phyloP scores from a whole-genome alignment of 1,140 invertebrate genomes.

The Teleopsis dalmanni region DNA sequence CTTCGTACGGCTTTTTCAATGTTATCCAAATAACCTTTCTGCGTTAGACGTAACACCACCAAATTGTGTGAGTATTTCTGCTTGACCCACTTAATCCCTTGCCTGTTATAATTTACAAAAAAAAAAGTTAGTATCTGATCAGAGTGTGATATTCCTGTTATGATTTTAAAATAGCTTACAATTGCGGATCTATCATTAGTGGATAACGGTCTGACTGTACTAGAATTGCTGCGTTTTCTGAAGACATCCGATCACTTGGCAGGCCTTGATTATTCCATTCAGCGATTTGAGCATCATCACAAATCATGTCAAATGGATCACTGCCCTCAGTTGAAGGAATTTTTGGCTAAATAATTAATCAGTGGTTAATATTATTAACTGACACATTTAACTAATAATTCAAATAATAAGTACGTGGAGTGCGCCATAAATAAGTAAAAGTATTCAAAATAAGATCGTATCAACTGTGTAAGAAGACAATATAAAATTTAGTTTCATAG shows the following conservation, averaged over 20 bases:
- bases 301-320: conserved; percentile 75
- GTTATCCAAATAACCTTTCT: conserved; percentile 74
- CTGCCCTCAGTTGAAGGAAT: conserved; percentile 72
- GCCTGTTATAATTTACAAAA: too few relatives aligned
- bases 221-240: conserved; percentile 90
- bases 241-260: conserved; percentile 86
- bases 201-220: conserved; percentile 87
- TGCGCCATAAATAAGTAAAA: neutral
- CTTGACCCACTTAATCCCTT: conserved; percentile 96
- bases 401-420: too few relatives aligned
- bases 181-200: conserved; percentile 88
- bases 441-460: neutral
- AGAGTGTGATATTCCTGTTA: too few relatives aligned
- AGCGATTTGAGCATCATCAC: conserved; percentile 86
- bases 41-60: conserved; percentile 67
- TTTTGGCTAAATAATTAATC: conserved; percentile 47
- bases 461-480: too few relatives aligned
- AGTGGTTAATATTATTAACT: neutral
- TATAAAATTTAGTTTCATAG: too few relatives aligned
- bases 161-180: conserved; percentile 39
- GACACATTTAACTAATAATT: neutral
- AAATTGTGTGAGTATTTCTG: conserved; percentile 65
- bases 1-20: conserved; percentile 73
- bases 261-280: conserved; percentile 92
- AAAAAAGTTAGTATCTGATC: neutral